Conservation (phyloP, 2,113 vertebrate genomes). For the Rattus rattus region DNA sequence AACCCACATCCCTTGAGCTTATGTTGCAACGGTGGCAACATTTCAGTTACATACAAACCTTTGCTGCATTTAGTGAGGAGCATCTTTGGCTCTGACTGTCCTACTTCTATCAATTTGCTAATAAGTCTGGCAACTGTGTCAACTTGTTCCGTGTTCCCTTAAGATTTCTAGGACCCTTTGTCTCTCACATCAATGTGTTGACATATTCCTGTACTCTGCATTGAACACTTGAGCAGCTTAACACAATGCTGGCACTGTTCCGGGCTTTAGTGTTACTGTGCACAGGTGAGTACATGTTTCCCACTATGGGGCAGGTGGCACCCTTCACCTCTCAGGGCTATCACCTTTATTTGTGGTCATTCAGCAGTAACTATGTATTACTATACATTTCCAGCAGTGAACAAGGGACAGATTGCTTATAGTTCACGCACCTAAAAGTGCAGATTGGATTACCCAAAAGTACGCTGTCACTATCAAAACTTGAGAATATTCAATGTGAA, state of each 20-base stretch:
- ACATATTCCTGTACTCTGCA: background rate
- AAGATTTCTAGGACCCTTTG: background rate
- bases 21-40: background rate
- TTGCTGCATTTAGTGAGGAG: background rate
- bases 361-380: background rate
- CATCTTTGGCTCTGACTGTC: background rate
- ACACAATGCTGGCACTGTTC: background rate
- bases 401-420: background rate
- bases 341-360: background rate
- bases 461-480: background rate
- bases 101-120: background rate
- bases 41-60: background rate
- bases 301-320: background rate
- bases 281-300: background rate
- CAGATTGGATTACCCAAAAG: background rate
- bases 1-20: background rate
- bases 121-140: background rate
- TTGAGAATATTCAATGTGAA: background rate
- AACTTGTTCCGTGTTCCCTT: background rate
- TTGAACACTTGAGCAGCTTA: background rate
- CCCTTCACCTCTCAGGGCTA: background rate
- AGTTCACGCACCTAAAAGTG: background rate
- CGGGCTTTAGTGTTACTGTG: background rate
- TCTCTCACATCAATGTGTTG: background rate
- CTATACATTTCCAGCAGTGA: conserved; percentile 9